Conservation (phyloP, 2,888 invertebrate species). For the Belgica antarctica region DNA sequence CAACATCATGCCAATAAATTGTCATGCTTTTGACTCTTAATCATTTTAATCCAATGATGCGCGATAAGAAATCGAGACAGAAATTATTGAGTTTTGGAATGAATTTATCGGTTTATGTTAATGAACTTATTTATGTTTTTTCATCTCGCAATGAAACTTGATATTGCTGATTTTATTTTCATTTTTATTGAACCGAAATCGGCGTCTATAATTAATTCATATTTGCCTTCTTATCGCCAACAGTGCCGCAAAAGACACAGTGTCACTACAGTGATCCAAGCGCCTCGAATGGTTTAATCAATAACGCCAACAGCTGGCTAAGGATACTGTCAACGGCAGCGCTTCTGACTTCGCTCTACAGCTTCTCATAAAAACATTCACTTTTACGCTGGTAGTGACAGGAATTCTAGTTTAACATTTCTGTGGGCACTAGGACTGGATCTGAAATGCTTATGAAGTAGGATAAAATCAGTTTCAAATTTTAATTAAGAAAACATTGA, state of each 20-base stretch:
- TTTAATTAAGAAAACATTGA: background rate
- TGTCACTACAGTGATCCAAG: background rate
- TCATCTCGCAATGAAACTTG: background rate
- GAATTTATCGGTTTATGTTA: background rate
- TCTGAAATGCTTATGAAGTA: too few species aligned
- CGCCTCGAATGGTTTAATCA: background rate
- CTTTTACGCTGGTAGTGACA: too few species aligned
- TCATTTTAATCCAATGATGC: background rate
- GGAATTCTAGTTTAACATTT: background rate
- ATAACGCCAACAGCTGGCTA: conserved; percentile 4
- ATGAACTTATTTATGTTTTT: background rate
- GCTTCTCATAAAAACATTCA: conserved; percentile 21
- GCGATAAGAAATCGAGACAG: background rate
- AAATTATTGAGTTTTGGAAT: background rate
- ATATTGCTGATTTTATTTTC: background rate
- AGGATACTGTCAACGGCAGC: background rate
- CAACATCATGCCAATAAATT: background rate
- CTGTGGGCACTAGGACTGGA: background rate
- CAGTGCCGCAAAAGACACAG: conserved; percentile 23
- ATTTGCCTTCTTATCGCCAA: background rate
- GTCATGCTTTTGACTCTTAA: background rate
- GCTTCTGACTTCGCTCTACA: background rate
- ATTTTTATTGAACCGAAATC: background rate
- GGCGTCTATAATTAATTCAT: background rate
- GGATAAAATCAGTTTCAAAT: background rate